These are phyloP conservation scores for Enteromius trimaculatus DNA, from an alignment of 2,797 vertebrate species.

Conservation along the genomic window DNA sequence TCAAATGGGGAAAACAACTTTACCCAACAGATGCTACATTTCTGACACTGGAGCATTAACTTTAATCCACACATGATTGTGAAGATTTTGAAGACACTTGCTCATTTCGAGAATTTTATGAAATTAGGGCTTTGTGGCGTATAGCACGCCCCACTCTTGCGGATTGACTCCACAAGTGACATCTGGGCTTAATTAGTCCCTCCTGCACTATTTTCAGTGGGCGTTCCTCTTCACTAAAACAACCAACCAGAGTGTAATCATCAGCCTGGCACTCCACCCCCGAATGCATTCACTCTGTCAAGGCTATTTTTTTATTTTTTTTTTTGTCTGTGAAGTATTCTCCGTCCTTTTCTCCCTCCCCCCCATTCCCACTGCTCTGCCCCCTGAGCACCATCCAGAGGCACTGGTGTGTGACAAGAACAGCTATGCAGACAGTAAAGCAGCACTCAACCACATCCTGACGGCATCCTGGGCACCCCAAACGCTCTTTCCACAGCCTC, in stretches of 20 bases:
- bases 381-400: conserved; percentile 75
- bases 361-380: conserved; percentile 66
- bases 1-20: conserved; percentile 25
- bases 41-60: conserved; percentile 4
- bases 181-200: conserved; percentile 59
- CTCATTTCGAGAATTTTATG: neutral
- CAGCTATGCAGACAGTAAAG: conserved; percentile 75
- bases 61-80: neutral
- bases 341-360: conserved; percentile 43
- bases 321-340: conserved; percentile 68
- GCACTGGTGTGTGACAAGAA: conserved; percentile 70
- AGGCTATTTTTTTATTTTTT: conserved; percentile 61
- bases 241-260: conserved; percentile 71
- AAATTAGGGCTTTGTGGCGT: conserved; percentile 4
- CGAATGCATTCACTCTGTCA: conserved; percentile 73
- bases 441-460: conserved; percentile 66
- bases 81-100: conserved; percentile 7
- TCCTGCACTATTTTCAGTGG: conserved; percentile 70
- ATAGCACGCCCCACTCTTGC: conserved; percentile 28
- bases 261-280: conserved; percentile 54
- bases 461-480: conserved; percentile 55
- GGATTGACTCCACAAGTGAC: conserved; percentile 47
- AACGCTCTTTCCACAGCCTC: conserved; percentile 29
- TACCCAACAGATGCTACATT: neutral
- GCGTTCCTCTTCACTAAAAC: conserved; percentile 67